Percentiles rank a stretch among this genome's conserved stretches.
These are phyloP conservation scores for Pan paniscus DNA, from an alignment of 2,113 vertebrate genomes.

Conservation along the genomic window DNA sequence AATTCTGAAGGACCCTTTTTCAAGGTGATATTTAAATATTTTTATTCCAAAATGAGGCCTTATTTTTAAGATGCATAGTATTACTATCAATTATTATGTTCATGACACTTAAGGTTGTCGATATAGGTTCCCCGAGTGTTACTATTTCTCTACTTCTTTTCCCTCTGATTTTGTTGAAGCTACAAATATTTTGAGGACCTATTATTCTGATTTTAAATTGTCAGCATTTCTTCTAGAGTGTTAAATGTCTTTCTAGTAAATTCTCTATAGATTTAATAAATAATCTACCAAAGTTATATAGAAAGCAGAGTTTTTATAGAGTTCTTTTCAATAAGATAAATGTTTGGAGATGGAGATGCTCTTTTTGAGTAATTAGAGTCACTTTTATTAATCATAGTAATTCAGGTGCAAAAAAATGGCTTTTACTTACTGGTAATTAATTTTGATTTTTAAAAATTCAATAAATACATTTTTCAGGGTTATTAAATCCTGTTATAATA, in stretches of 20 bases:
- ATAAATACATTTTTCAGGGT: neutral
- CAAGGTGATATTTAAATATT: neutral
- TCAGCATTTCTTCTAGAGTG: neutral
- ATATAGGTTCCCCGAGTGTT: neutral
- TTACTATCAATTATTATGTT: neutral
- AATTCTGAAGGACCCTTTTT: neutral
- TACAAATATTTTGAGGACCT: neutral
- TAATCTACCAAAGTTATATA: neutral
- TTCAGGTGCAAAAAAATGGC: neutral
- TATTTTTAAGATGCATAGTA: neutral
- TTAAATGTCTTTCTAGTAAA: neutral
- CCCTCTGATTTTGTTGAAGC: neutral
- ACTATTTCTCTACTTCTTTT: neutral
- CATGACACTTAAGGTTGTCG: neutral
- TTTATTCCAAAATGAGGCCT: neutral
- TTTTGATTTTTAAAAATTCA: constrained; percentile 40
- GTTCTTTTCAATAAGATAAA: constrained; percentile 1
- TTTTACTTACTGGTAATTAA: constrained; percentile 20
- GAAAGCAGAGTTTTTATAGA: neutral
- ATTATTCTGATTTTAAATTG: neutral
- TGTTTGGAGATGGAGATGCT: neutral
- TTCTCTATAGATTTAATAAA: neutral
- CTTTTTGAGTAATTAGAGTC: neutral
- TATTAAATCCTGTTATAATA: neutral
- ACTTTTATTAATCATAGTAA: constrained; percentile 34